Percentiles rank a stretch among this genome's conserved stretches.
These are phyloP conservation scores for Drosophila kambysellisi DNA, from an alignment of 2,888 invertebrate genomes.

Conservation along the genomic window DNA sequence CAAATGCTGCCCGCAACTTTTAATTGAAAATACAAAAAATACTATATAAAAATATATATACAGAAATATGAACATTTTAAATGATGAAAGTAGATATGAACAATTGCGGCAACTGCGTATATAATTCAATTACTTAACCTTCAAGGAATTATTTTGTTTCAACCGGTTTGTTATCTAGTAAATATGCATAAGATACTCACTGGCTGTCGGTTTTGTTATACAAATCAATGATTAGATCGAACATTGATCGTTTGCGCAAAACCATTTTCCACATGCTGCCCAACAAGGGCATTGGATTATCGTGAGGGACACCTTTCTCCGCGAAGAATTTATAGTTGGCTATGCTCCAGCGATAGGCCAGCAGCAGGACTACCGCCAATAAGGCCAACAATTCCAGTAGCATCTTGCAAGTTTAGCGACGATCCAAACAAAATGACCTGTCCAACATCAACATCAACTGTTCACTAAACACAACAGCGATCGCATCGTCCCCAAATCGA, in stretches of 20 bases:
- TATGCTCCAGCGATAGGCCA: slow-evolving; percentile 74
- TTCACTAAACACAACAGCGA: slow-evolving; percentile 10
- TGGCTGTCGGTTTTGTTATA: slow-evolving; percentile 28
- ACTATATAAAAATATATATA: background rate
- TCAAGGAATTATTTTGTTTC: slow-evolving; percentile 10
- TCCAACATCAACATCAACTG: slow-evolving; percentile 4
- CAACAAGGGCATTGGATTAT: slow-evolving; percentile 36
- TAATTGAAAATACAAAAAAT: background rate
- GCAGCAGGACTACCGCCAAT: slow-evolving; percentile 36
- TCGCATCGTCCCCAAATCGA: slow-evolving; percentile 3
- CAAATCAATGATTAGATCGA: slow-evolving; percentile 36
- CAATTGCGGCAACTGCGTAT: background rate
- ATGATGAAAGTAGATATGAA: background rate
- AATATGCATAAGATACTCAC: slow-evolving; percentile 23
- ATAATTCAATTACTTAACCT: background rate
- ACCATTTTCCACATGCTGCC: slow-evolving; percentile 46
- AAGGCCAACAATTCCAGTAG: slow-evolving; percentile 30
- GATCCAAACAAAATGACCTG: background rate
- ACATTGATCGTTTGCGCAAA: slow-evolving; percentile 29
- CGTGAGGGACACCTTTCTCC: slow-evolving; percentile 64
- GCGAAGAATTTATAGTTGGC: slow-evolving; percentile 67
- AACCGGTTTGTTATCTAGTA: background rate
- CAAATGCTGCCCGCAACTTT: background rate
- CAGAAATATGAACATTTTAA: background rate
- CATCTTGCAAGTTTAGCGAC: slow-evolving; percentile 23